Conservation (phyloP, 2,113 vertebrate genomes). For the Nothobranchius furzeri region DNA sequence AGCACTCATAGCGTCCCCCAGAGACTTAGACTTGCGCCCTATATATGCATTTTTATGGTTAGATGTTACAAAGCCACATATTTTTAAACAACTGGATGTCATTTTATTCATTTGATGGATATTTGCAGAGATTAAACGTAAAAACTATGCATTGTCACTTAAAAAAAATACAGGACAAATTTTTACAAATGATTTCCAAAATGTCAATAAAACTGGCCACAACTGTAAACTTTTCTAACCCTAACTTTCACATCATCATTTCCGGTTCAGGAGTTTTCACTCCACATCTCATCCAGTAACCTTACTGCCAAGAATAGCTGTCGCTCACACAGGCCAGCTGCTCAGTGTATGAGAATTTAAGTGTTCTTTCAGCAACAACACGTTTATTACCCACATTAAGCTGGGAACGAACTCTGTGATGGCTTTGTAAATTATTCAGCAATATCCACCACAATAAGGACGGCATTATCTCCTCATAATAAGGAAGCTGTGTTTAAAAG, state of each 20-base stretch:
- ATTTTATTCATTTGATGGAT: too few species aligned
- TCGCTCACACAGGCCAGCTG: conserved; percentile 7
- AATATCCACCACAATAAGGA: conserved; percentile 19
- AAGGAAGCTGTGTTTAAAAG: conserved; percentile 14
- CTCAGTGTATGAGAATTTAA: conserved; percentile 10
- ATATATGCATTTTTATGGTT: too few species aligned
- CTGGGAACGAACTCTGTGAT: not conserved
- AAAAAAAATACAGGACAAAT: too few species aligned
- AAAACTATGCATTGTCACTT: too few species aligned
- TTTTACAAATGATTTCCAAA: too few species aligned
- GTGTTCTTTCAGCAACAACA: conserved; percentile 11
- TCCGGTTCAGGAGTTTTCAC: conserved; percentile 16
- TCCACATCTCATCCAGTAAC: not conserved
- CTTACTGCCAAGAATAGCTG: not conserved
- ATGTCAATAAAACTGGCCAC: too few species aligned
- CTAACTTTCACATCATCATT: conserved; percentile 1
- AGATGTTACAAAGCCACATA: too few species aligned
- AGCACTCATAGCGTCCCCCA: too few species aligned
- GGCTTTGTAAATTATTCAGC: conserved; percentile 31
- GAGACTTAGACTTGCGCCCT: too few species aligned
- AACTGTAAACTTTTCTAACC: too few species aligned
- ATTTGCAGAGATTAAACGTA: too few species aligned
- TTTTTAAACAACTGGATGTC: too few species aligned
- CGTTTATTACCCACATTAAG: conserved; percentile 30
- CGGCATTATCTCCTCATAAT: conserved; percentile 20